Evolutionary conservation across 2,888 invertebrate genomes (phyloP).

Genomic region (Alcis repandata): DNA sequence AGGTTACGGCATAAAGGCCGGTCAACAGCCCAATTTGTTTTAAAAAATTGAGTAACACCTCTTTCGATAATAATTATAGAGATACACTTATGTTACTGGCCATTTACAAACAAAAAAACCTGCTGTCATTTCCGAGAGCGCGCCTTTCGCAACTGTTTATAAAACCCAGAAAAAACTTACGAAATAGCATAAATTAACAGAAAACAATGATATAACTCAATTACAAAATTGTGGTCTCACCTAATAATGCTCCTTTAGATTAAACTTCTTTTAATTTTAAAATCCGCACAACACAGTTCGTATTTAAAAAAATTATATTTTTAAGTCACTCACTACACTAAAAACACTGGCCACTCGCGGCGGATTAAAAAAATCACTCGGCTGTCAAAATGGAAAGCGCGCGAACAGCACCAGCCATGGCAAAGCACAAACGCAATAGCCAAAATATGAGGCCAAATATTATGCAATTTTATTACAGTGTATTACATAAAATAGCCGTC

Average conservation of each 20-base stretch:
- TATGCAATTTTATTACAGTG: conserved; percentile 79
- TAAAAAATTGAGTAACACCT: conserved; percentile 37
- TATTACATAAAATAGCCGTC: conserved; percentile 82
- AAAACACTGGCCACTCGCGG: conserved; percentile 29
- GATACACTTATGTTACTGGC: conserved; percentile 22
- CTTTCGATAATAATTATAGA: conserved; percentile 33
- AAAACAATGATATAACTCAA: conserved; percentile 52
- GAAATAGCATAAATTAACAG: conserved; percentile 58
- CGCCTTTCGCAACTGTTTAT: conserved; percentile 49
- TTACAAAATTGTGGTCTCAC: conserved; percentile 37
- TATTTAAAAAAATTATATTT: conserved; percentile 14
- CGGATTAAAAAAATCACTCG: conserved; percentile 61
- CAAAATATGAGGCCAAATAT: conserved; percentile 82
- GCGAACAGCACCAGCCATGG: conserved; percentile 67
- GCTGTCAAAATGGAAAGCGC: conserved; percentile 49
- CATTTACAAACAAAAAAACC: conserved; percentile 18
- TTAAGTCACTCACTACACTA: conserved; percentile 46
- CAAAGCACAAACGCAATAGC: conserved; percentile 69
- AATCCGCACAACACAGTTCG: conserved; percentile 18
- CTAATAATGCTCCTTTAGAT: conserved; percentile 14
- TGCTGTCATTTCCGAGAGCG: conserved; percentile 22
- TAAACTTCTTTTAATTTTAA: conserved; percentile 3
- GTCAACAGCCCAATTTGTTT: conserved; percentile 36
- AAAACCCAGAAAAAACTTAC: conserved; percentile 59
- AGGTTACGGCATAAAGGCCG: conserved; percentile 35